Conservation (phyloP, 2,113 vertebrate species). For the Electrona antarctica region DNA sequence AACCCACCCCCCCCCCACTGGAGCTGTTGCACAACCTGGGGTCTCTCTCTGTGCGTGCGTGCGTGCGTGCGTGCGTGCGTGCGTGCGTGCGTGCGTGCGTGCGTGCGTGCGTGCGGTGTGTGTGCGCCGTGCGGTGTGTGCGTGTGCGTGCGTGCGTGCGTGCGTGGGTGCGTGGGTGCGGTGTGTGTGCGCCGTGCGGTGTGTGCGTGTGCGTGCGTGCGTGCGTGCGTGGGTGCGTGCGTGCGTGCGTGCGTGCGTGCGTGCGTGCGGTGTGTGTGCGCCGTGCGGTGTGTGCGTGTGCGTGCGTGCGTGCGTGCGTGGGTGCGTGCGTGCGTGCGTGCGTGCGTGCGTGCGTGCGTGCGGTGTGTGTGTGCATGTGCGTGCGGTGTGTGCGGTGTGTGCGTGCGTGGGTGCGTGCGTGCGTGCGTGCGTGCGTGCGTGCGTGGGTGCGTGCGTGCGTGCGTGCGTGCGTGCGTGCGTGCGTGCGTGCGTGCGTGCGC, state of each 20-base stretch:
- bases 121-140: no score
- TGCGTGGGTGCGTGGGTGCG: neutral
- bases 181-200: no score
- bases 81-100: neutral
- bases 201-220: slow-evolving; percentile 10
- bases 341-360: slow-evolving; percentile 1
- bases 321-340: neutral
- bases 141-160: neutral
- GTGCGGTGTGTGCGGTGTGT: slow-evolving; percentile 6
- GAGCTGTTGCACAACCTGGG: no score
- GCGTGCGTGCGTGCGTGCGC: neutral
- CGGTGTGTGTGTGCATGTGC: slow-evolving; percentile 9
- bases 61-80: slow-evolving; percentile 6
- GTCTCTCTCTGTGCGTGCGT: neutral
- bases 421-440: neutral
- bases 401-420: neutral
- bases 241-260: neutral
- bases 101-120: slow-evolving; percentile 6
- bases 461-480: neutral
- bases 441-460: neutral
- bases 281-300: no score
- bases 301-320: slow-evolving; percentile 14
- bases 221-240: neutral
- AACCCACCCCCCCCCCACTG: no score
- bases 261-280: slow-evolving; percentile 44